These are phyloP conservation scores for Cyclura pinguis DNA, from an alignment of 2,797 vertebrate species.

Conservation along the genomic window DNA sequence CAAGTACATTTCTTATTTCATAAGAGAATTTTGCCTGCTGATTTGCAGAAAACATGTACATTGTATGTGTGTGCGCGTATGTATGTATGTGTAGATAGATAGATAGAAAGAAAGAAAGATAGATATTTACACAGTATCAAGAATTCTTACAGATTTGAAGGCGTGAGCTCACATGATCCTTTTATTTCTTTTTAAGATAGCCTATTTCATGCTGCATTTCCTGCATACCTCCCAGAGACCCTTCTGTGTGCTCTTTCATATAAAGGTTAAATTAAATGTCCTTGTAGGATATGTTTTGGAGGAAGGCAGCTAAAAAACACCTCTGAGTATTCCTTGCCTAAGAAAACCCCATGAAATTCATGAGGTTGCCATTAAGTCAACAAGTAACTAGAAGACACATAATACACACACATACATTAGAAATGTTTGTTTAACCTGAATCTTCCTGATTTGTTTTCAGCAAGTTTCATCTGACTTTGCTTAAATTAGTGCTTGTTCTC, in stretches of 20 bases:
- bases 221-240: neutral
- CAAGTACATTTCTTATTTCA: neutral
- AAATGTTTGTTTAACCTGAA: neutral
- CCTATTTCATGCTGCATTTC: slow-evolving; percentile 14
- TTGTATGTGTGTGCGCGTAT: neutral
- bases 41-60: neutral
- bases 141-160: neutral
- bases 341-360: too few species aligned
- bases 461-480: neutral
- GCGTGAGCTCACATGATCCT: neutral
- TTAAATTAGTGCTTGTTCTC: neutral
- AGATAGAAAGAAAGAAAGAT: too few species aligned
- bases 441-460: neutral
- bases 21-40: neutral
- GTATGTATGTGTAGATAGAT: too few species aligned
- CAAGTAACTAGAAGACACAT: too few species aligned
- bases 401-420: too few species aligned
- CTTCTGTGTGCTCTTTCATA: neutral
- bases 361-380: too few species aligned
- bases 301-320: too few species aligned
- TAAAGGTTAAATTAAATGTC: neutral
- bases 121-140: neutral
- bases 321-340: too few species aligned
- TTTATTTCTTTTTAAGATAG: neutral
- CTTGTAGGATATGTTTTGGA: too few species aligned